Conservation (phyloP, 2,797 vertebrate genomes). For the Masticophis lateralis region DNA sequence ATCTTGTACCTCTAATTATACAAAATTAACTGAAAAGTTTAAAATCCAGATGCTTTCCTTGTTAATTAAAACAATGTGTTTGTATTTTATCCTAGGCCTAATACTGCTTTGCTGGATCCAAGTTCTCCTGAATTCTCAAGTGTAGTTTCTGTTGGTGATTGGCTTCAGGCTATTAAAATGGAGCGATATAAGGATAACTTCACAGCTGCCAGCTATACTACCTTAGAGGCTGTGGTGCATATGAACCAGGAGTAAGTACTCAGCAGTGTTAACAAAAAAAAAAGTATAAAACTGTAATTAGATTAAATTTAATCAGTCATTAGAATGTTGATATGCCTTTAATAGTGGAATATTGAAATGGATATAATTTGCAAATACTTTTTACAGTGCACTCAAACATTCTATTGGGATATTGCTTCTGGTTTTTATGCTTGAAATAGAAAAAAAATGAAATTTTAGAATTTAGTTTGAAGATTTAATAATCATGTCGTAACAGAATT, state of each 20-base stretch:
- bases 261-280: constrained; percentile 68
- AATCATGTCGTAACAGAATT: neutral
- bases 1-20: neutral
- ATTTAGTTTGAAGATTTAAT: neutral
- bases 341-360: constrained; percentile 49
- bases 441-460: neutral
- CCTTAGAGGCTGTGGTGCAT: constrained; percentile 89
- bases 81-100: constrained; percentile 75
- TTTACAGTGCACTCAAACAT: constrained; percentile 43
- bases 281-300: constrained; percentile 69
- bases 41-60: neutral
- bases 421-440: neutral
- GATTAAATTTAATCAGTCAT: constrained; percentile 46
- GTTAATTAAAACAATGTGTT: constrained; percentile 8
- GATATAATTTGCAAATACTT: constrained; percentile 58
- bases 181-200: constrained; percentile 98
- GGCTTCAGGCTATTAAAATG: constrained; percentile 97
- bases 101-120: constrained; percentile 89
- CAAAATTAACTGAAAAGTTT: neutral
- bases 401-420: neutral
- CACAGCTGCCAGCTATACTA: constrained; percentile 90
- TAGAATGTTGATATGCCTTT: constrained; percentile 69
- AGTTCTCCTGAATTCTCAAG: constrained; percentile 85
- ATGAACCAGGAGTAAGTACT: constrained; percentile 98
- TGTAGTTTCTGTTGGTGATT: constrained; percentile 88